phyloP scores from a whole-genome alignment of 2,113 vertebrate species.

The Lophius piscatorius region DNA sequence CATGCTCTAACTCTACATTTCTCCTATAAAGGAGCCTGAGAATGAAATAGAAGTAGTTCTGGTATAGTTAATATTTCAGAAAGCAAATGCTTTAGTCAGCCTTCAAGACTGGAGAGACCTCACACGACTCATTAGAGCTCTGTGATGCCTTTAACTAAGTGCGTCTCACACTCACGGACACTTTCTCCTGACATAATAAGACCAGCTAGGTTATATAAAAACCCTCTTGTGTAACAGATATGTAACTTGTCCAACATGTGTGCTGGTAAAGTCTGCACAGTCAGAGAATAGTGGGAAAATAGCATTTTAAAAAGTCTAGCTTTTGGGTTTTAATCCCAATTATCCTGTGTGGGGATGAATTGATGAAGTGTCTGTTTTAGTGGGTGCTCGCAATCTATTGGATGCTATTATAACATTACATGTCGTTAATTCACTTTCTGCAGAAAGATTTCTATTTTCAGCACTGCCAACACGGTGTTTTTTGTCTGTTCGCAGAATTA shows the following conservation, averaged over 20 bases:
- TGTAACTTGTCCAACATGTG: constrained; percentile 44
- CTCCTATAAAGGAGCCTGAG: background rate
- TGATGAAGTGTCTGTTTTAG: background rate
- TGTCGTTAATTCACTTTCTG: background rate
- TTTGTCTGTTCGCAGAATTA: no score
- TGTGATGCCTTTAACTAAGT: constrained; percentile 36
- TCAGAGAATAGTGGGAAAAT: no score
- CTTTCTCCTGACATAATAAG: constrained; percentile 67
- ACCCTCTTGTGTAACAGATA: constrained; percentile 66
- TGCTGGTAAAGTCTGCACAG: constrained; percentile 7
- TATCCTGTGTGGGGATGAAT: background rate
- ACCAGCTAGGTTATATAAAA: constrained; percentile 70
- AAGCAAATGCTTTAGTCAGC: constrained; percentile 1
- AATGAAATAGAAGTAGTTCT: background rate
- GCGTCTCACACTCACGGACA: constrained; percentile 37
- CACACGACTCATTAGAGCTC: constrained; percentile 1
- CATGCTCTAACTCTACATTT: background rate
- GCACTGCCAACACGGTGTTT: no score
- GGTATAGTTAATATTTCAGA: constrained; percentile 12
- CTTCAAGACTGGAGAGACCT: constrained; percentile 3
- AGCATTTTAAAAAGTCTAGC: no score
- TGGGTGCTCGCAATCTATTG: background rate
- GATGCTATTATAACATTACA: no score
- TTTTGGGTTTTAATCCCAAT: no score
- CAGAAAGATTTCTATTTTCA: background rate